Base-by-base conservation (phyloP, 2,888 invertebrate species). In the Tanypteryx hageni region DNA sequence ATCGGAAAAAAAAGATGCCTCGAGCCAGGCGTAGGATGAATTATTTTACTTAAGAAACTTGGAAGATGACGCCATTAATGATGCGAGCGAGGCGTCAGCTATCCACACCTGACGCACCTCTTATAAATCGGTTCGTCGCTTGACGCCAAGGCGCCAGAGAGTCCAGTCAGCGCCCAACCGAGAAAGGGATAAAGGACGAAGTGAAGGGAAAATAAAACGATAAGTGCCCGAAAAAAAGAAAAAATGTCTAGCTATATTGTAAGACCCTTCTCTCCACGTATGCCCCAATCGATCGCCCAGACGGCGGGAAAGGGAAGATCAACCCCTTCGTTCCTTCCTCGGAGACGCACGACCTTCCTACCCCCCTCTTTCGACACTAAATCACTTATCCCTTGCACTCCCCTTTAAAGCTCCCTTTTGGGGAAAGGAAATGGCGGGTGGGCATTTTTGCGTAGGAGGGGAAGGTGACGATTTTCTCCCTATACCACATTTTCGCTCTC, bases 321-420 rank as follows among this genome's bases (percentile, higher is more conserved):
- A 76, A 76, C 76, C 76, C 76, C 76, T 76, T 68, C 68, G 68
- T 22, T 18, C 18, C 76, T 27, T 22, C n/a, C 76, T 13, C 76
- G 76, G 27, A 76, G 76, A 76, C 76, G 22, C 27, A 76, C 76
- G 76, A 22, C 76, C 76, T 68, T 68, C 68, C 68, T 44, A 44
- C 44, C 44, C 44, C 68, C 76, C 13, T 27, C 76, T 27, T 76
- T 14, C 11, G 76, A 22, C 27, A 27, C 76, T 76, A 76, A 27
- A 76, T 76, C 76, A 76, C 76, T 76, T 76, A 76, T 76, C 76
- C 76, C 76, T 76, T 27, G 76, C 76, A 76, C 22, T 76, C 76
- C 76, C 68, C 76, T 76, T 76, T 76, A 76, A 76, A 76, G 22
- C 76, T 22, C 27, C 27, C 27, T 27, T 5, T 22, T 76, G 13